Percentiles rank a stretch among this genome's conserved stretches.
Evolutionary conservation across 2,113 vertebrate genomes (phyloP).

Genomic region (Peucedramus taeniatus): DNA sequence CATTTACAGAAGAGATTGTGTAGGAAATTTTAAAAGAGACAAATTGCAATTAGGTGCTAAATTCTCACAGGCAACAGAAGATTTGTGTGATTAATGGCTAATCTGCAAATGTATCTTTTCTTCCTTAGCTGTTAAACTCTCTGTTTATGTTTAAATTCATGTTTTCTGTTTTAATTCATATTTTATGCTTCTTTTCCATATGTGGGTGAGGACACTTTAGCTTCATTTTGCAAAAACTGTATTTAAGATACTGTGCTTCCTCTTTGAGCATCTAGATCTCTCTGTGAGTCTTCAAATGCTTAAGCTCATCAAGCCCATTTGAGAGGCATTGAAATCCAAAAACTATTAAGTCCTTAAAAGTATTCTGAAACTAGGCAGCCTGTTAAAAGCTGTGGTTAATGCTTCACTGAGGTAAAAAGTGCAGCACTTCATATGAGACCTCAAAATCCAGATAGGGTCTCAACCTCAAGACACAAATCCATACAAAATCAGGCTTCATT

Average conservation of each 20-base stretch:
- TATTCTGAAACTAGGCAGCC: neutral
- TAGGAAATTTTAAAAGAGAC: neutral
- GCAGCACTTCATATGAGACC: neutral
- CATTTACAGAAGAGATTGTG: neutral
- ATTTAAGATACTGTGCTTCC: neutral
- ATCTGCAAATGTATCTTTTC: neutral
- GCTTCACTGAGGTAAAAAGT: conserved; percentile 1
- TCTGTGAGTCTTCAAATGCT: neutral
- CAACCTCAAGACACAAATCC: conserved; percentile 33
- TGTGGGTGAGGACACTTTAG: neutral
- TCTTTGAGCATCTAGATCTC: neutral
- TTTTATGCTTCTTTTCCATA: neutral
- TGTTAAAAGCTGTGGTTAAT: neutral
- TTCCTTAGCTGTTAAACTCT: neutral
- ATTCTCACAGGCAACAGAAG: neutral
- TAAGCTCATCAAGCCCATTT: neutral
- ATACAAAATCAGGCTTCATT: conserved; percentile 6
- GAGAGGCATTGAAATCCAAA: neutral
- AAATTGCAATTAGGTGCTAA: neutral
- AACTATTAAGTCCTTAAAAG: neutral
- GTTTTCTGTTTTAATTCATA: neutral
- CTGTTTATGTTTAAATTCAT: neutral
- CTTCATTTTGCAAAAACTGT: neutral
- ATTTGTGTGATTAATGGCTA: neutral
- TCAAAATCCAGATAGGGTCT: neutral